A percentile compares a stretch with the other conserved stretches of the same genome.
phyloP scores from a whole-genome alignment of 1,140 invertebrate species.

The Carposina sasakii region DNA sequence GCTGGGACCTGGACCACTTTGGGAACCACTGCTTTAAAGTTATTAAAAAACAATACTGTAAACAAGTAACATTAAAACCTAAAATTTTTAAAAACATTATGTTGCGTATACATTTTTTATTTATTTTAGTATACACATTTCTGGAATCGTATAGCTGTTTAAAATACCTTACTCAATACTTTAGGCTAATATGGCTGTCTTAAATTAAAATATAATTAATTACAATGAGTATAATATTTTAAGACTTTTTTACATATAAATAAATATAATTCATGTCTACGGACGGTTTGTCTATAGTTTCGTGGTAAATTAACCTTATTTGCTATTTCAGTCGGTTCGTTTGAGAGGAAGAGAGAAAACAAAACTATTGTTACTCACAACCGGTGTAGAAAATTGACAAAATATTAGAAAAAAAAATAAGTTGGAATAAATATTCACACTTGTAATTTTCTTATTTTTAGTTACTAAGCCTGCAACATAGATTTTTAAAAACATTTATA shows the following conservation, averaged over 20 bases:
- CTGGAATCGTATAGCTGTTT: conserved; percentile 43
- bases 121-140: conserved; percentile 46
- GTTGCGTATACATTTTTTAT: conserved; percentile 53
- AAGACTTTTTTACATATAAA: conserved; percentile 51
- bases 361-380: conserved; percentile 40
- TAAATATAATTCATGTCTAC: conserved; percentile 58
- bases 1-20: no score
- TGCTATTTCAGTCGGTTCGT: conserved; percentile 35
- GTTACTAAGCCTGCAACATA: no score
- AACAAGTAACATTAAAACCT: conserved; percentile 45
- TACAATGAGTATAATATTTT: conserved; percentile 45
- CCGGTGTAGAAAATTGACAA: conserved; percentile 39
- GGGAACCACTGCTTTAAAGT: no score
- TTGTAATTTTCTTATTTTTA: no score
- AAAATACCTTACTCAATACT: no score
- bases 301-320: conserved; percentile 43
- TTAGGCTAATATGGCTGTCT: conserved; percentile 52
- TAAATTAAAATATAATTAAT: conserved; percentile 33
- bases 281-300: conserved; percentile 61
- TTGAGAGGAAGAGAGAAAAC: conserved; percentile 16
- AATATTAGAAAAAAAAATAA: conserved; percentile 5
- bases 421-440: background rate
- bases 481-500: no score
- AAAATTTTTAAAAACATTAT: conserved; percentile 42
- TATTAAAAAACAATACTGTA: no score